Evolutionary conservation across 2,888 invertebrate genomes (phyloP).

Genomic region (Mactromeris polynyma): DNA sequence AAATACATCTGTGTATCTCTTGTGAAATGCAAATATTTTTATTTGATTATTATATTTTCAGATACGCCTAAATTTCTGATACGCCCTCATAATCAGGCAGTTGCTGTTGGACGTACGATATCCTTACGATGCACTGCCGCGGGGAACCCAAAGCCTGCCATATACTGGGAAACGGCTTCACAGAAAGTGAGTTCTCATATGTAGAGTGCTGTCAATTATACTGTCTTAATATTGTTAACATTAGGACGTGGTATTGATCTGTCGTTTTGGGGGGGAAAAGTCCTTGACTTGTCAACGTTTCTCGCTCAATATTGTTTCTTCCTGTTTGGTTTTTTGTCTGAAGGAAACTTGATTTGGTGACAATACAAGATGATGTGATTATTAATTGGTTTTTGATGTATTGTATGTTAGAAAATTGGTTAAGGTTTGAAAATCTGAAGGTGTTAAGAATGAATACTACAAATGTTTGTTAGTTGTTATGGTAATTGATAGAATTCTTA

Average conservation of each 20-base stretch:
- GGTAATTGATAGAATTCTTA: too few relatives aligned
- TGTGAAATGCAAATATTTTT: too few relatives aligned
- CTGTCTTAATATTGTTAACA: not conserved
- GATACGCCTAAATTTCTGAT: slow-evolving; percentile 95
- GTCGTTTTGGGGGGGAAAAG: not conserved
- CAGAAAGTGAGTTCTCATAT: slow-evolving; percentile 17
- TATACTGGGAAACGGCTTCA: slow-evolving; percentile 92
- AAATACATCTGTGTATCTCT: too few relatives aligned
- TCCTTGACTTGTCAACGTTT: not conserved
- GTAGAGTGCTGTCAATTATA: not conserved
- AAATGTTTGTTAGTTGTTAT: too few relatives aligned
- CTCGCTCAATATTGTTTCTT: not conserved
- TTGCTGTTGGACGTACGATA: slow-evolving; percentile 90
- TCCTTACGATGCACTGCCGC: slow-evolving; percentile 96
- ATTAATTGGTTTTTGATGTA: not conserved
- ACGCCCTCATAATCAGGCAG: slow-evolving; percentile 95
- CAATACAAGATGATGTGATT: not conserved
- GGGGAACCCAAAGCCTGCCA: slow-evolving; percentile 96
- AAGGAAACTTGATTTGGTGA: not conserved
- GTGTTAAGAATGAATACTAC: too few relatives aligned
- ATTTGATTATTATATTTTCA: slow-evolving; percentile 87
- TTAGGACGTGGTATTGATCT: not conserved
- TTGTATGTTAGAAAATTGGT: not conserved
- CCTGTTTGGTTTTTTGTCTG: not conserved
- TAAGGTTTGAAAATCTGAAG: too few relatives aligned